Evolutionary conservation across 2,797 vertebrate species (phyloP).

Genomic region (Danio kyathit): DNA sequence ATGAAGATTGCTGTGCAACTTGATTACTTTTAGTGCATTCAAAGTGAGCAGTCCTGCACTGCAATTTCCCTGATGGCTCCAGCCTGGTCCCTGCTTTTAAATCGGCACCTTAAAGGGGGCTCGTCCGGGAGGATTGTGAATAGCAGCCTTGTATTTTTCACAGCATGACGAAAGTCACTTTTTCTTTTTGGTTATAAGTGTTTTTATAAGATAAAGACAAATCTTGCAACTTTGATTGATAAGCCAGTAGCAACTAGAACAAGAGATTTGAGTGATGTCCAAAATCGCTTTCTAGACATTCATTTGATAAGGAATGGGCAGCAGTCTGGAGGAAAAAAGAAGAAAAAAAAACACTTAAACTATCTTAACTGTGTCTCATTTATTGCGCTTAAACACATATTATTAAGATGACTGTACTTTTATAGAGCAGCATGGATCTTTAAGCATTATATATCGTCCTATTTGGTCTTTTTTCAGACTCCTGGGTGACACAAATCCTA

Average conservation of each 20-base stretch:
- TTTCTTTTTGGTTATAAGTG: neutral
- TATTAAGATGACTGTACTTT: slow-evolving; percentile 16
- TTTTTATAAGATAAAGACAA: slow-evolving; percentile 52
- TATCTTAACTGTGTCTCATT: neutral
- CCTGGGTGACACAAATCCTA: slow-evolving; percentile 6
- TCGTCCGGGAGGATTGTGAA: neutral
- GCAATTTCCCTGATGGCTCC: slow-evolving; percentile 62
- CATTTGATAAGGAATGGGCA: neutral
- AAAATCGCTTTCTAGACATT: neutral
- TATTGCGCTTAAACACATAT: neutral
- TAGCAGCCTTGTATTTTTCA: slow-evolving; percentile 23
- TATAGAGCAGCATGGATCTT: neutral
- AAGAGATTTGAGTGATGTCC: slow-evolving; percentile 51
- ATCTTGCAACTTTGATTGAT: slow-evolving; percentile 51
- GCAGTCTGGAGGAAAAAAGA: neutral
- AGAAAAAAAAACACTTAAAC: neutral
- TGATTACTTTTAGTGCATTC: slow-evolving; percentile 75
- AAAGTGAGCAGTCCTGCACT: slow-evolving; percentile 65
- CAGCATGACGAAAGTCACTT: slow-evolving; percentile 32
- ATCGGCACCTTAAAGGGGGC: slow-evolving; percentile 51
- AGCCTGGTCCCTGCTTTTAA: slow-evolving; percentile 63
- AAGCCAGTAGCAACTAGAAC: slow-evolving; percentile 45
- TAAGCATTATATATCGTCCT: slow-evolving; percentile 1
- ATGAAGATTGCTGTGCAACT: slow-evolving; percentile 82
- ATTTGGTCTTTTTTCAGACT: slow-evolving; percentile 16